phyloP scores from a whole-genome alignment of 2,888 invertebrate genomes.

The Chloromyia formosa region DNA sequence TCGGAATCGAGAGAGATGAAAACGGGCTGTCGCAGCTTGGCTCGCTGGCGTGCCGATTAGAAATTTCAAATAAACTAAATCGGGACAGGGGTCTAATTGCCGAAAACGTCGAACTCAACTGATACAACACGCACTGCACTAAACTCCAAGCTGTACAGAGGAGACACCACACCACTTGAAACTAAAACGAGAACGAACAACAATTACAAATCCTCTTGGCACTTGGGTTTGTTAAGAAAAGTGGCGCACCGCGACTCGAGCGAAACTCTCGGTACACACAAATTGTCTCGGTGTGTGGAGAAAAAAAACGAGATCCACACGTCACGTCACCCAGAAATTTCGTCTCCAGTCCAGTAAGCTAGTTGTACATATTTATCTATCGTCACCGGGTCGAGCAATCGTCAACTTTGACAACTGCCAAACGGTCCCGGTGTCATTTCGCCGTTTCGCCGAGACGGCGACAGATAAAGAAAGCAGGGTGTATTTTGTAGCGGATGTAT shows the following conservation, averaged over 20 bases:
- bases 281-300: background rate
- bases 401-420: background rate
- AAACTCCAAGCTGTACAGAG: background rate
- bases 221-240: conserved; percentile 17
- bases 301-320: conserved; percentile 53
- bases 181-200: conserved; percentile 31
- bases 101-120: conserved; percentile 22
- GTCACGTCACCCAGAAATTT: conserved; percentile 58
- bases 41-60: background rate
- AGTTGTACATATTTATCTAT: background rate
- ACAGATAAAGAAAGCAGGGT: too few species aligned
- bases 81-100: background rate
- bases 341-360: conserved; percentile 50
- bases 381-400: conserved; percentile 11
- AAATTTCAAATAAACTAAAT: conserved; percentile 30
- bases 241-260: conserved; percentile 18
- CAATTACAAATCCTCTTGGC: conserved; percentile 31
- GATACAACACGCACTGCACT: conserved; percentile 23
- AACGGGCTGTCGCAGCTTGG: background rate
- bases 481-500: too few species aligned
- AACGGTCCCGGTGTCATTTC: background rate
- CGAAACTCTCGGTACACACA: conserved; percentile 13
- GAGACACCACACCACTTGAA: conserved; percentile 10
- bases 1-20: conserved; percentile 19
- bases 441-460: too few species aligned